Evolutionary conservation across 2,797 vertebrate species (phyloP).

Genomic region (Heliangelus exortis): DNA sequence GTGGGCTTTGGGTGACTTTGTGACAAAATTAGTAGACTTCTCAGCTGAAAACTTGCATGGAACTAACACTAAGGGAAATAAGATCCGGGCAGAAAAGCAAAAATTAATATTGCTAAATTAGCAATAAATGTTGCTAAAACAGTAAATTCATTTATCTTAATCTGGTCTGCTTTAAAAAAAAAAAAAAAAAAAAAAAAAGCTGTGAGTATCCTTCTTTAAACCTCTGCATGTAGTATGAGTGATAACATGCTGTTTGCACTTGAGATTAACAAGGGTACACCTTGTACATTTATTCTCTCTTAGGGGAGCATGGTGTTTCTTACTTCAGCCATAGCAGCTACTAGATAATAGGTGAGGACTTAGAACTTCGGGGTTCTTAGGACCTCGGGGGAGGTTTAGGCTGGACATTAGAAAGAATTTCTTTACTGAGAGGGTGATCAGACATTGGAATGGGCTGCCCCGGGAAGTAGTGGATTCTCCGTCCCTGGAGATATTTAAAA

Average conservation of each 20-base stretch:
- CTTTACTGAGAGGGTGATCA: too few relatives aligned
- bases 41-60: background rate
- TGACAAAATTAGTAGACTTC: constrained; percentile 49
- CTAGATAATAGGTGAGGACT: background rate
- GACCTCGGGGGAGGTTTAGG: too few relatives aligned
- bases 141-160: background rate
- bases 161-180: background rate
- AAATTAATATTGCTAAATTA: background rate
- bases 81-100: background rate
- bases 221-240: background rate
- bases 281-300: background rate
- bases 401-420: too few relatives aligned
- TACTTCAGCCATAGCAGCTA: background rate
- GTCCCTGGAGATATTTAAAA: too few relatives aligned
- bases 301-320: background rate
- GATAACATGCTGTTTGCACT: background rate
- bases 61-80: background rate
- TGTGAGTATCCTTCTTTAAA: background rate
- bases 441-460: too few relatives aligned
- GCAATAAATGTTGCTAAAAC: background rate
- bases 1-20: constrained; percentile 4
- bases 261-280: background rate
- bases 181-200: background rate
- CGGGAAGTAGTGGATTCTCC: too few relatives aligned
- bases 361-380: too few relatives aligned